phyloP scores from a whole-genome alignment of 1,140 invertebrate species.

The Drosophila miranda region DNA sequence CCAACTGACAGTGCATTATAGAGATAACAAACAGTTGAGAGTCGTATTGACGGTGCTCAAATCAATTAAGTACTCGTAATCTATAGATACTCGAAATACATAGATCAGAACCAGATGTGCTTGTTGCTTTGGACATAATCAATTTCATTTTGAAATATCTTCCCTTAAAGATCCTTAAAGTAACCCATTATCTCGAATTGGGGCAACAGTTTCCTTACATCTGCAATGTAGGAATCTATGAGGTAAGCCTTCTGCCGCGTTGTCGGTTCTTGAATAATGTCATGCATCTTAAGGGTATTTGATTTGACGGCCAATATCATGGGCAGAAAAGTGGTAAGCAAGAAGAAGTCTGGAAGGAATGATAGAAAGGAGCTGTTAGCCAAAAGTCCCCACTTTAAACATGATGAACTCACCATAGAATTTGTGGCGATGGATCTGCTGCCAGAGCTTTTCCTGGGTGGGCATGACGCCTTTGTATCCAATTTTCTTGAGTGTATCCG shows the following conservation, averaged over 20 bases:
- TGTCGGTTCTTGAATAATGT: conserved; percentile 23
- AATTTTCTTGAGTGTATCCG: conserved; percentile 50
- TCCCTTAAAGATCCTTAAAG: conserved; percentile 39
- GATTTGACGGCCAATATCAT: conserved; percentile 18
- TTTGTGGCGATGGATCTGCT: conserved; percentile 40
- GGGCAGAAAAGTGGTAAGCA: conserved; percentile 46
- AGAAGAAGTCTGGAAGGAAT: conserved; percentile 35
- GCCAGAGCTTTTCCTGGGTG: conserved; percentile 28
- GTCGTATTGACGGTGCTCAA: too few relatives aligned
- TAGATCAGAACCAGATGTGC: too few relatives aligned
- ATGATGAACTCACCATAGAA: conserved; percentile 33
- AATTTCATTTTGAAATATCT: too few relatives aligned
- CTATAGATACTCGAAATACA: too few relatives aligned
- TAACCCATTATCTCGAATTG: conserved; percentile 53
- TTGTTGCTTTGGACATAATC: not conserved
- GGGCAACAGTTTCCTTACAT: conserved; percentile 29
- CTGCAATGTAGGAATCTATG: conserved; percentile 9
- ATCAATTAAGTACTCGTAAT: too few relatives aligned
- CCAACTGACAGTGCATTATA: too few relatives aligned
- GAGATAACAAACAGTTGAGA: too few relatives aligned
- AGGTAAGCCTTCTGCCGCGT: conserved; percentile 13
- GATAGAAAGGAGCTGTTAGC: not conserved
- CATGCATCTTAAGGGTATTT: conserved; percentile 24
- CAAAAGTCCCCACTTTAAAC: not conserved
- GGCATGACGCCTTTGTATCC: conserved; percentile 47